Base-by-base conservation (phyloP, 1,140 invertebrate species). In the Ips typographus region DNA sequence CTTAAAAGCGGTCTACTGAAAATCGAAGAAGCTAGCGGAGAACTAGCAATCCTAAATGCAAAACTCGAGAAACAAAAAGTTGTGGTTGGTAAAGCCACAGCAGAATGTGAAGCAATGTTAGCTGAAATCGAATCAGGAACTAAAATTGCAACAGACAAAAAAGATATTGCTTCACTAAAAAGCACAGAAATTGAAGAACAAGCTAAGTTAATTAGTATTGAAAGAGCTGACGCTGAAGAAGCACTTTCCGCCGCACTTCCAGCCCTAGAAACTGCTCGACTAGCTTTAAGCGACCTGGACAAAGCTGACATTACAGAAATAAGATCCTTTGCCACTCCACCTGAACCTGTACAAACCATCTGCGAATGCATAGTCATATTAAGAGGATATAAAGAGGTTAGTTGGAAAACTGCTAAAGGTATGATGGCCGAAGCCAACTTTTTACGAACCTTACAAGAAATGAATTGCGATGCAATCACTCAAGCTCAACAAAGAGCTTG, bases 241-340 rank as follows among this genome's bases (percentile, higher is more conserved):
- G 89, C 86, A 2, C 80, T 96, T 42, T 87, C 86, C 1, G 89
- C 89, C 55, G 94, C 93, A 1, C 78, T 96, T 76, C 94, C 94
- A 0, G 91, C 88, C 0, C 79, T 96, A 0, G 90, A 94, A 73
- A 86, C 86, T n/a, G 93, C 94, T 1, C 85, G 89, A 77, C 71
- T 88, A 2, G 93, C 94, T 1, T 82, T 97, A 0, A 84, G 86
- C 4, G 89, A 94, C 70, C 81, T 97, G 4, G 91, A 95, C 51
- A 96, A 95, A 81, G 84, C 88, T 1, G 94, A 96, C 77, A 95
- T 97, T 68, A 94, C 93, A 41, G 94, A 96, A 85, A 95, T 96
- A 73, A 84, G 93, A 68, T 94, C 92, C 0, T 95, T 96, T 78
- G 90, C 92, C 41, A 94, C 93, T n/a, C 94, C 94, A 0, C 93